Conservation (phyloP, 2,797 vertebrate species). For the Spea hammondii region DNA sequence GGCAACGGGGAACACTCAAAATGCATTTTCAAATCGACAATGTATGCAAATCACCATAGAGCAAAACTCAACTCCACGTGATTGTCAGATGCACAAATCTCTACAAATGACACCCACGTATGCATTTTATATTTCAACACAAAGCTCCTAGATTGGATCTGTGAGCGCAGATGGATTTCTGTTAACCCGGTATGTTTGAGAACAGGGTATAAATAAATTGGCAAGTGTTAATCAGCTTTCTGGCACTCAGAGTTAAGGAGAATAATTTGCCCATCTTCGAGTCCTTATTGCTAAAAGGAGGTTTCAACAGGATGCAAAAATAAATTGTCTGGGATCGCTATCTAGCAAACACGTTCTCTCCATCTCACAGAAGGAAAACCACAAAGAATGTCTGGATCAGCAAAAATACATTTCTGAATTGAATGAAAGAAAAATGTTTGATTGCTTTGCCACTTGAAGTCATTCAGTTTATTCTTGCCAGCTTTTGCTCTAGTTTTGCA, state of each 20-base stretch:
- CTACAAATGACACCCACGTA: constrained; percentile 25
- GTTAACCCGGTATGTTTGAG: not conserved
- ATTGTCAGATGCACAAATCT: constrained; percentile 33
- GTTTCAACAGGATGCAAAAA: not conserved
- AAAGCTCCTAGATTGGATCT: not conserved
- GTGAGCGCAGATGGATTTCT: not conserved
- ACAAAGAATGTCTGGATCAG: not conserved
- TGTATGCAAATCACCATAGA: constrained; percentile 30
- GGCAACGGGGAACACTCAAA: constrained; percentile 40
- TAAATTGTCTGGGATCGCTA: not conserved
- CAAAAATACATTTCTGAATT: not conserved
- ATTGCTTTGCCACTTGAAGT: not conserved
- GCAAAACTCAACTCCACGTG: constrained; percentile 22
- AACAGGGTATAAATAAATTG: not conserved
- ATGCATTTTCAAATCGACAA: constrained; percentile 53
- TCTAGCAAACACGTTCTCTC: no score
- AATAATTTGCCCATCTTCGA: not conserved
- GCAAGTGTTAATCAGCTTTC: not conserved
- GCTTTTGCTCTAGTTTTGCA: no score
- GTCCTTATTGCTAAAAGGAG: not conserved
- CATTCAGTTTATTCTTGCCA: not conserved
- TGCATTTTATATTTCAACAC: not conserved
- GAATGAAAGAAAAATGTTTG: not conserved
- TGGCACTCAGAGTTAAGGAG: not conserved
- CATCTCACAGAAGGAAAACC: not conserved